Evolutionary conservation across 2,113 vertebrate genomes (phyloP).

Genomic region (Neogale vison): DNA sequence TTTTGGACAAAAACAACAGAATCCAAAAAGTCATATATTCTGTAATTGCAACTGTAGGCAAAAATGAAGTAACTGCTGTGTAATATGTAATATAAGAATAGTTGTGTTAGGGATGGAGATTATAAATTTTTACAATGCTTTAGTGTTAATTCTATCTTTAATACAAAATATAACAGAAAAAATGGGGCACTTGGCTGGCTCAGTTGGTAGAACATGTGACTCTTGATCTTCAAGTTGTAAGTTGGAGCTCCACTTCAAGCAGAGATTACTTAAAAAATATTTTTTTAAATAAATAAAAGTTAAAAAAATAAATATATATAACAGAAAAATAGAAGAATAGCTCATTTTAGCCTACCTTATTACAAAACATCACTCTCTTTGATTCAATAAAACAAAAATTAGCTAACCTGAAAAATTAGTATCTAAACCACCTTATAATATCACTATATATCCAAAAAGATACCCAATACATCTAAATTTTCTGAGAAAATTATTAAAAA

Average conservation of each 20-base stretch:
- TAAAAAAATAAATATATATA: not conserved
- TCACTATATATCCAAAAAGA: not conserved
- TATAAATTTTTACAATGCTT: slow-evolving; percentile 6
- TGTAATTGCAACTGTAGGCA: not conserved
- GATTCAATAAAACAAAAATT: slow-evolving; percentile 32
- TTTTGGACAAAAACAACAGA: slow-evolving; percentile 27
- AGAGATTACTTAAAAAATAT: not conserved
- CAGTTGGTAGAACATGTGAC: not conserved
- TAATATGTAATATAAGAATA: slow-evolving; percentile 38
- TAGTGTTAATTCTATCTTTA: not conserved
- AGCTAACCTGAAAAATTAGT: slow-evolving; percentile 44
- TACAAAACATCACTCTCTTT: not conserved
- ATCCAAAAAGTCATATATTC: slow-evolving; percentile 31
- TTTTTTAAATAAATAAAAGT: not conserved
- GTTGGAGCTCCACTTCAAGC: not conserved
- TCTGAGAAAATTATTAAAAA: slow-evolving; percentile 47
- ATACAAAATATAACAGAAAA: slow-evolving; percentile 12
- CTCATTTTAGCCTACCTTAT: not conserved
- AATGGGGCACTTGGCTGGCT: not conserved
- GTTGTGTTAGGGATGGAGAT: not conserved
- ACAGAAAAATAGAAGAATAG: not conserved
- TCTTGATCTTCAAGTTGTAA: not conserved
- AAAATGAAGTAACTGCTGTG: slow-evolving; percentile 33
- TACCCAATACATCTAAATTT: not conserved
- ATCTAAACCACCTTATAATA: slow-evolving; percentile 11